Percentiles rank a stretch among this genome's conserved stretches.
These are phyloP conservation scores for Pegoplata infirma DNA, from an alignment of 2,888 invertebrate genomes.

Conservation along the genomic window DNA sequence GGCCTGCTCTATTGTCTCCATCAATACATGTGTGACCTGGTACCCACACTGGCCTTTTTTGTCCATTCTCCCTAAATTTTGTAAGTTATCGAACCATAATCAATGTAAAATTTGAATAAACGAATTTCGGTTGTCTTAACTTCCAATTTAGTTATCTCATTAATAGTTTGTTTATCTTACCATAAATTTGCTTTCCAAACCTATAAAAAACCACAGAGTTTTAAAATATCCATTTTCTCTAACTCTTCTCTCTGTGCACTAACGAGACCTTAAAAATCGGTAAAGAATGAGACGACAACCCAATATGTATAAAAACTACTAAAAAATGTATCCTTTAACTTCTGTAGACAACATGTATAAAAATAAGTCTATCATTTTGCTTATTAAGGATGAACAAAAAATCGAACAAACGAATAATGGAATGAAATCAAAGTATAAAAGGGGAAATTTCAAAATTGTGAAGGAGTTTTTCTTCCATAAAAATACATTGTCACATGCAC, in stretches of 20 bases:
- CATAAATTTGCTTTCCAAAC: too few relatives aligned
- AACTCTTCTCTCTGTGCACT: background rate
- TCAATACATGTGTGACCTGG: too few relatives aligned
- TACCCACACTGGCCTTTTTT: too few relatives aligned
- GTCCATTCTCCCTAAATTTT: too few relatives aligned
- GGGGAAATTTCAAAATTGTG: slow-evolving; percentile 41
- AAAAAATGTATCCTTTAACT: slow-evolving; percentile 54
- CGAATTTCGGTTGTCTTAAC: too few relatives aligned
- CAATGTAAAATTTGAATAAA: too few relatives aligned
- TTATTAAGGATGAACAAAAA: slow-evolving; percentile 38
- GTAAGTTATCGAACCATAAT: too few relatives aligned
- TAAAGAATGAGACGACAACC: slow-evolving; percentile 16
- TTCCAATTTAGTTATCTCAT: too few relatives aligned
- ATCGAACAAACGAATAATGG: background rate
- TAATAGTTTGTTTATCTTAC: too few relatives aligned
- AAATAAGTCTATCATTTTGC: slow-evolving; percentile 58
- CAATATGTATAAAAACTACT: slow-evolving; percentile 28
- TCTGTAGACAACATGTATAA: slow-evolving; percentile 15
- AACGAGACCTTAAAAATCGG: background rate
- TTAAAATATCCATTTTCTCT: too few relatives aligned
- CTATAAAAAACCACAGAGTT: too few relatives aligned
- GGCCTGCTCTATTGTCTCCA: too few relatives aligned
- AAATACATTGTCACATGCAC: background rate
- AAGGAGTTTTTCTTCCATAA: slow-evolving; percentile 51
- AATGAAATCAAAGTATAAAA: slow-evolving; percentile 46